Percentiles rank a stretch among this genome's conserved stretches.
Evolutionary conservation across 2,888 invertebrate species (phyloP).

Genomic region (Synergus umbraculus): DNA sequence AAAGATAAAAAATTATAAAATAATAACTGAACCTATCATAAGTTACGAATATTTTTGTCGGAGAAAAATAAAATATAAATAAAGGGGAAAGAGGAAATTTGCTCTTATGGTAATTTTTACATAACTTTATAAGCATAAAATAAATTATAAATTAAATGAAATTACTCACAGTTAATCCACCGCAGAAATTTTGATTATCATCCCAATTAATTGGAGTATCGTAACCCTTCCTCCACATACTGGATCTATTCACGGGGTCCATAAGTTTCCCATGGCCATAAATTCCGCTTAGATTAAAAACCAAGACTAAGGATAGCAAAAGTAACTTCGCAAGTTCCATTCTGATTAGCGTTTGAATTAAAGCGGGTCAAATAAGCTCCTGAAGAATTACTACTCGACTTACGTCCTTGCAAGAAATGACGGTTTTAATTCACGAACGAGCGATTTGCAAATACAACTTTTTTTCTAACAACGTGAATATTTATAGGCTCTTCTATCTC

Average conservation of each 20-base stretch:
- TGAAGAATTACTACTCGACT: background rate
- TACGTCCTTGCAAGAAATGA: slow-evolving; percentile 9
- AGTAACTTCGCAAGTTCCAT: background rate
- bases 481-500: background rate
- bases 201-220: slow-evolving; percentile 78
- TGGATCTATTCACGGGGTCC: slow-evolving; percentile 79
- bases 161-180: slow-evolving; percentile 75
- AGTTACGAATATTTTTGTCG: background rate
- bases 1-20: background rate
- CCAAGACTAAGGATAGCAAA: background rate
- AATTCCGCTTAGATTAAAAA: slow-evolving; percentile 28
- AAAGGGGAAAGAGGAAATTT: no score
- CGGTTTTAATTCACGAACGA: background rate
- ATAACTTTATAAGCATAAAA: no score
- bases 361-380: background rate
- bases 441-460: background rate
- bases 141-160: background rate
- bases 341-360: background rate
- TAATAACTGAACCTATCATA: background rate
- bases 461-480: background rate
- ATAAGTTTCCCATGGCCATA: slow-evolving; percentile 79
- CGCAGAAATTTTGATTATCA: slow-evolving; percentile 79
- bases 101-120: no score
- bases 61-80: background rate
- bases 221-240: slow-evolving; percentile 78